Percentiles rank a stretch among this genome's conserved stretches.
phyloP scores from a whole-genome alignment of 2,113 vertebrate genomes.

The Hydropotes inermis region DNA sequence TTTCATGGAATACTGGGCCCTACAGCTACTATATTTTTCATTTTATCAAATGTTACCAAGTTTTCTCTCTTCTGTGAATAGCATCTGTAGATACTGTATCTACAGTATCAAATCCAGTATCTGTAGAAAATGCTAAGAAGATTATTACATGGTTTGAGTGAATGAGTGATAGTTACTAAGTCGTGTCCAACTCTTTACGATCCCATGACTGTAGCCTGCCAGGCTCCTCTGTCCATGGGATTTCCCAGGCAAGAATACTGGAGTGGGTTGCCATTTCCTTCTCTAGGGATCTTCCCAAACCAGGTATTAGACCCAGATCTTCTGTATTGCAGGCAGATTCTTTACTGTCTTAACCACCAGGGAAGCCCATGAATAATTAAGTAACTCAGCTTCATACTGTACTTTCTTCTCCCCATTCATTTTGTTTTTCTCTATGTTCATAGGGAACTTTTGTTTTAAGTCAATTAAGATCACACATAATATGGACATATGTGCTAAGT shows the following conservation, averaged over 20 bases:
- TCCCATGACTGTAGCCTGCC: not conserved
- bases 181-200: rapidly evolving
- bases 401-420: not conserved
- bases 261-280: not conserved
- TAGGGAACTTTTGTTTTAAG: not conserved
- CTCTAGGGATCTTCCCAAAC: not conserved
- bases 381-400: not conserved
- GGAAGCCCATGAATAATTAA: not conserved
- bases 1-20: rapidly evolving
- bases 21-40: not conserved
- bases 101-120: not conserved
- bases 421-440: not conserved
- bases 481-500: not conserved
- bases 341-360: not conserved
- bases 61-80: not conserved
- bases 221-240: not conserved
- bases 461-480: not conserved
- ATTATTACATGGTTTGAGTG: not conserved
- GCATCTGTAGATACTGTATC: no score
- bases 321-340: not conserved
- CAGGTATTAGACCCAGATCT: not conserved
- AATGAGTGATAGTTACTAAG: not conserved
- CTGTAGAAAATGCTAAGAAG: not conserved
- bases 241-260: not conserved
- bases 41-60: not conserved